Conservation (phyloP, 2,888 invertebrate genomes). For the Cylindroiulus punctatus region DNA sequence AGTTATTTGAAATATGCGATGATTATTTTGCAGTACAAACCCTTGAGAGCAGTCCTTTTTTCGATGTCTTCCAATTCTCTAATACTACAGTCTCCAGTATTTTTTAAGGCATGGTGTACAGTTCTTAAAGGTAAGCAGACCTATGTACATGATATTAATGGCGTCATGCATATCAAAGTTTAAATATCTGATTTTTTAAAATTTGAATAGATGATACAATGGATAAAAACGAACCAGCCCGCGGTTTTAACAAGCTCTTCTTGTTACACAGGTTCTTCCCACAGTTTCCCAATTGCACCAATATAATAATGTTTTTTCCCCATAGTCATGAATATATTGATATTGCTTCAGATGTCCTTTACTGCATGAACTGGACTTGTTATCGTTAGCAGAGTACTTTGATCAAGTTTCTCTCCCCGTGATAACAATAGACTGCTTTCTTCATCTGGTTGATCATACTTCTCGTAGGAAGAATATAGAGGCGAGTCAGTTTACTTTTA, state of each 20-base stretch:
- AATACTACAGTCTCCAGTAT: not conserved
- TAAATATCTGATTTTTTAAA: not conserved
- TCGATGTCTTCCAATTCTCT: not conserved
- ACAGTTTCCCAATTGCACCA: not conserved
- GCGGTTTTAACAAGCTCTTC: not conserved
- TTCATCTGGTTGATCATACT: not conserved
- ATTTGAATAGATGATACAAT: conserved; percentile 20
- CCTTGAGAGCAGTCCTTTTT: conserved; percentile 23
- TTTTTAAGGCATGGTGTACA: conserved; percentile 37
- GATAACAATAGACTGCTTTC: conserved; percentile 28
- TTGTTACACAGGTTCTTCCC: not conserved
- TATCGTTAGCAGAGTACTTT: conserved; percentile 34
- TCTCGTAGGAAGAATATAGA: not conserved
- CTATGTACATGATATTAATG: not conserved
- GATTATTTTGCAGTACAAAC: conserved; percentile 9
- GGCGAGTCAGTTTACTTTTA: not conserved
- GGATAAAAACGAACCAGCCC: conserved; percentile 13
- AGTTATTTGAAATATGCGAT: not conserved
- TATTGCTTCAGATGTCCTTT: conserved; percentile 1
- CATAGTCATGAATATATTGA: not conserved
- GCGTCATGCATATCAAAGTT: not conserved
- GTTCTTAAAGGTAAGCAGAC: conserved; percentile 16
- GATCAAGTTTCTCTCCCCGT: conserved; percentile 36
- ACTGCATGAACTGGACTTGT: conserved; percentile 11
- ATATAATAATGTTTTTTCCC: not conserved